Base-by-base conservation (phyloP, 2,113 vertebrate species). In the Nannospalax galili region DNA sequence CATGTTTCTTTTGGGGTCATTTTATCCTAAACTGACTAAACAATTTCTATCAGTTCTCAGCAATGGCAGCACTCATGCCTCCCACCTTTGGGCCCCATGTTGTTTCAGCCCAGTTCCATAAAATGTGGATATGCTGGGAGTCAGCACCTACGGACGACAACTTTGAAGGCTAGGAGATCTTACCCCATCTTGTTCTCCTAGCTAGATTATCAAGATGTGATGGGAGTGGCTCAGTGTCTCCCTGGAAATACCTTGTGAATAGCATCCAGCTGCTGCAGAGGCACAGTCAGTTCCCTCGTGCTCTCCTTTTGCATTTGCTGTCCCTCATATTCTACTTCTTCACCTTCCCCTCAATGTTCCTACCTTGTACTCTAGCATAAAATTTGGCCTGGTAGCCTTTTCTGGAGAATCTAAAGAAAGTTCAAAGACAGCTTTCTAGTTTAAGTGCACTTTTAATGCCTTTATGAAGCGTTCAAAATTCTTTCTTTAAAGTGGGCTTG, bases 261-360 rank as follows among this genome's bases (percentile, higher is more conserved):
- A 9, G 17, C 0, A 22, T 28, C 35, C 28, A 12, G 15, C 7
- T 28, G 1, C n/a, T 67, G 7, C 8, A 58, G 62, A 73, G 56
- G 35, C 7, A 3, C 19, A 48, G 9, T 1, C 22, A 87, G 12
- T 7, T 90, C 15, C 65, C n/a, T 8, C 15, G 17, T 16, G 30
- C 1, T 52, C 12, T 64, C 30, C 15, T 70, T 16, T 64, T 52
- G 20, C 32, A 5, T 75, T 67, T n/a, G 40, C 30, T 32, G 16
- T 16, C 22, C 7, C 6, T 52, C 35, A 22, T n/a, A 14, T 37
- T 2, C 20, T 26, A 0, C 19, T 30, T 32, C 4, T 8, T 16
- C 9, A 7, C 11, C 11, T 72, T 64, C 37, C 2, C 26, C 30
- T 86, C 7, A 14, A 22, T 69, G 16, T 37, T 84, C 17, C 12